Evolutionary conservation across 1,140 invertebrate genomes (phyloP), one percentile per base, ranked within the genome.

Genomic region (Pectinophora gossypiella): DNA sequence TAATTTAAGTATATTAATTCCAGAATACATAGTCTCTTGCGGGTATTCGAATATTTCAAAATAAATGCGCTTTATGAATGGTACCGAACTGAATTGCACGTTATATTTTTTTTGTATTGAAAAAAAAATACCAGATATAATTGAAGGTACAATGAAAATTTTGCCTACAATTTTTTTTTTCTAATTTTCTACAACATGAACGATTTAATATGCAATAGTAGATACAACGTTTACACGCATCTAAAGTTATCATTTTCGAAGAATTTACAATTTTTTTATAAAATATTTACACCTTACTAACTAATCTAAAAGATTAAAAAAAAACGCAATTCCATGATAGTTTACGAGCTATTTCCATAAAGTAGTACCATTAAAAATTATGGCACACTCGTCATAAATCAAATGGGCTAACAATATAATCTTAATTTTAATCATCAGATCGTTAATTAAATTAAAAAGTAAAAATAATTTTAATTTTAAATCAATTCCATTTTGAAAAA

Each of bases 101-200:
- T 59, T 47, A 56, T 54, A 22, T 12, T 48, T 19, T 48, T n/a
- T 45, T 45, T 45, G 19, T n/a, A 45, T 20, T 45, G 13, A 45
- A 48, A 27, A 19, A 36, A 13, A 38, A 32, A 16, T 16, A 47
- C n/a, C n/a, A n/a, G n/a, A n/a, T 22, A 40, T 46, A 36, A 42
- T 51, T 44, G 22, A 69, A 58, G 53, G 52, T 73, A 81, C 64
- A 69, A 62, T 72, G 78, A 73, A 73, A 45, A 63, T 64, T 71
- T 72, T 78, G 63, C 67, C 75, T 78, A 80, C 75, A 65, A 59
- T 63, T 65, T 65, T 66, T 62, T 66, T 59, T 47, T 70, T 76
- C 76, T 79, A 76, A 68, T 72, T 80, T 59, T 64, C 81, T 85
- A 85, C 78, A 81, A 82, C 77, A 83, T 83, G 81, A 82, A 85